Conservation (phyloP, 2,888 invertebrate species). For the Drosophila acutilabella region DNA sequence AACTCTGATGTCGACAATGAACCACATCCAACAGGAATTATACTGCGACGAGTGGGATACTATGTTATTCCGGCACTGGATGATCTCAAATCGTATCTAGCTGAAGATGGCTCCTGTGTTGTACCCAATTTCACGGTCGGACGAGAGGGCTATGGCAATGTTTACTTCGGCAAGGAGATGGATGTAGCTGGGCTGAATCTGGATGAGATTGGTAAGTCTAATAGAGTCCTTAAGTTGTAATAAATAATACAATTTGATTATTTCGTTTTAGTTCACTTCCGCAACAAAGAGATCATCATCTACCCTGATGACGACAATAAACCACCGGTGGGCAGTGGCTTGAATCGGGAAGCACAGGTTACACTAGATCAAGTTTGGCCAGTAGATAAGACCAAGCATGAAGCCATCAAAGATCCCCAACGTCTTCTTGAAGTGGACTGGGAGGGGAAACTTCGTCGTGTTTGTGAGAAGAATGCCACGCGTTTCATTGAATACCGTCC, state of each 20-base stretch:
- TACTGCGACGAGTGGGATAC: slow-evolving; percentile 92
- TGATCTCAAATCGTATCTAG: slow-evolving; percentile 90
- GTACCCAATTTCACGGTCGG: slow-evolving; percentile 96
- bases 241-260: background rate
- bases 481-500: slow-evolving; percentile 97
- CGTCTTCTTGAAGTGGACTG: slow-evolving; percentile 92
- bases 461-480: slow-evolving; percentile 94
- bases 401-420: slow-evolving; percentile 92
- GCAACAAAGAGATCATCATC: slow-evolving; percentile 96
- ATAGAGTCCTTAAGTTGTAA: too few species aligned
- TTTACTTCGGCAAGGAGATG: slow-evolving; percentile 93
- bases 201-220: slow-evolving; percentile 90
- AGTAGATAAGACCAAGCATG: slow-evolving; percentile 91
- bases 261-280: slow-evolving; percentile 90
- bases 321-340: slow-evolving; percentile 93
- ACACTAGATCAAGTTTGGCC: slow-evolving; percentile 98
- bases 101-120: slow-evolving; percentile 91
- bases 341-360: slow-evolving; percentile 96
- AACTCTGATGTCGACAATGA: slow-evolving; percentile 53
- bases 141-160: slow-evolving; percentile 95
- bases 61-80: slow-evolving; percentile 95
- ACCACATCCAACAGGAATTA: slow-evolving; percentile 91
- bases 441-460: slow-evolving; percentile 92
- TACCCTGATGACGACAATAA: slow-evolving; percentile 96
- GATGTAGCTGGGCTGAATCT: slow-evolving; percentile 94